Evolutionary conservation across 2,888 invertebrate species (phyloP), one percentile per base, ranked within the genome.

Genomic region (Camptogramma bilineatum): DNA sequence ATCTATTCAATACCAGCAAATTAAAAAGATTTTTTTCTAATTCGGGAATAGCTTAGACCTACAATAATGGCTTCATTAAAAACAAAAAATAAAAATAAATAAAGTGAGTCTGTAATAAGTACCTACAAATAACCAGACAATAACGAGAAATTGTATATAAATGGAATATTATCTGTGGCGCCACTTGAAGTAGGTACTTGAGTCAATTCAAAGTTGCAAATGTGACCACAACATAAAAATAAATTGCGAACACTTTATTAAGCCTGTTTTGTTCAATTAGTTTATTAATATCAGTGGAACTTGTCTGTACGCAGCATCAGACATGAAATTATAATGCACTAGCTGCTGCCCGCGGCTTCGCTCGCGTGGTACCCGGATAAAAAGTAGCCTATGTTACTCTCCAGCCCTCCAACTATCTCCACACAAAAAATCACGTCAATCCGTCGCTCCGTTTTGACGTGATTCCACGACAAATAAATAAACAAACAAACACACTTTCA

Each of bases 101-200:
- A 39, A 34, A 34, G 13, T 39, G 39, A 10, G 39, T 7, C 7
- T n/a, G n/a, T 28, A 28, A 28, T 8, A 39, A 8, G 39, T 62
- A 50, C 31, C 31, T 52, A 52, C 19, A 54, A 62, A 42, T 54
- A 61, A 54, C 60, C 18, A 10, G 28, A 57, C 57, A 53, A 53
- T 50, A 44, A 58, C 57, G 58, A 50, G 48, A 18, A 52, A 53
- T 53, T 53, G 28, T 17, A 46, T 57, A 31, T 51, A 48, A 55
- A 60, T 55, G 42, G 34, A 24, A 46, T 52, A 46, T 51, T 51
- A 59, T 64, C 54, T 54, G 54, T 52, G 64, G 64, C 64, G 64
- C 64, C 64, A 52, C 52, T 54, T 3, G 17, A 55, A 28, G 5
- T 28, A 39, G 31, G 13, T 16, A 17, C 1, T 9, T 59, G 64